phyloP scores from a whole-genome alignment of 2,113 vertebrate species.

The Silurus meridionalis region DNA sequence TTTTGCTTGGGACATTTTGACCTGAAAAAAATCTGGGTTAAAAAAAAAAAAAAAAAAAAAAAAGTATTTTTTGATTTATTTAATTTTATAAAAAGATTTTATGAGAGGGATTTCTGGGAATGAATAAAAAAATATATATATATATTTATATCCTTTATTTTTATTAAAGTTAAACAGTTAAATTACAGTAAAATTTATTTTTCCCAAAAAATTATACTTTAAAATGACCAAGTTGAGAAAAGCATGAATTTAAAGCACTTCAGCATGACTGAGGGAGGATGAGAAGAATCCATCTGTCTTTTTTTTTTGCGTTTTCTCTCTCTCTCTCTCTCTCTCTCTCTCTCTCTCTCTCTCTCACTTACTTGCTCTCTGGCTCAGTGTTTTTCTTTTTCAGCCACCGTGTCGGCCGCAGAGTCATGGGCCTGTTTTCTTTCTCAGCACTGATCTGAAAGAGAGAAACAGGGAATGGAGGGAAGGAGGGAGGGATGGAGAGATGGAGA shows the following conservation, averaged over 20 bases:
- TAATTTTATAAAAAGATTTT: not conserved
- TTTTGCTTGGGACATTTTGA: too few species aligned
- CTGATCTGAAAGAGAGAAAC: conserved; percentile 35
- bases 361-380: not conserved
- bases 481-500: conserved; percentile 9
- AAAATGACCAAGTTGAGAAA: not conserved
- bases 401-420: conserved; percentile 46
- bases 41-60: not conserved
- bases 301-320: conserved; percentile 49
- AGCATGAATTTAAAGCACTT: not conserved
- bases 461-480: not conserved
- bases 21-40: not conserved
- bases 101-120: not conserved
- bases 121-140: too few species aligned
- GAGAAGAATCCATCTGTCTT: conserved; percentile 42
- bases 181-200: too few species aligned
- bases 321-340: not conserved
- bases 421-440: conserved; percentile 53
- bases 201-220: too few species aligned
- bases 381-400: conserved; percentile 52
- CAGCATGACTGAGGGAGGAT: not conserved
- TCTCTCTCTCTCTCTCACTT: conserved; percentile 1
- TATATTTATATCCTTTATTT: too few species aligned
- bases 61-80: too few species aligned
- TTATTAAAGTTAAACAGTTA: too few species aligned